These are phyloP conservation scores for Nothoprocta perdicaria DNA, from an alignment of 2,113 vertebrate genomes.

Conservation along the genomic window DNA sequence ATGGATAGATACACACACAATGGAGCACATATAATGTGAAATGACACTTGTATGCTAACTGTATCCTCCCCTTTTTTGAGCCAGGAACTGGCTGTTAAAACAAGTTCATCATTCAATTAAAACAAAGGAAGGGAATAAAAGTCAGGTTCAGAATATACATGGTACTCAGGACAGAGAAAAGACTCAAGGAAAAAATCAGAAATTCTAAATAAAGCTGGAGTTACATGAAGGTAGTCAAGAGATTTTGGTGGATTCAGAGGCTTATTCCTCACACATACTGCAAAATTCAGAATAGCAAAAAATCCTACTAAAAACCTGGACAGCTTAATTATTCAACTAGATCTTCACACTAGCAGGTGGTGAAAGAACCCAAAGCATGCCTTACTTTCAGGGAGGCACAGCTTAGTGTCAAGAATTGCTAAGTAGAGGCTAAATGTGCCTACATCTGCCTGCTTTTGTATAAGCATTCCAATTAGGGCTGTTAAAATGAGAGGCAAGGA, in stretches of 20 bases:
- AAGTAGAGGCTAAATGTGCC: not conserved
- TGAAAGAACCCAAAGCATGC: not conserved
- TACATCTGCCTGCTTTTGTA: not conserved
- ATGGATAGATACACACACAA: not conserved
- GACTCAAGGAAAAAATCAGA: not conserved
- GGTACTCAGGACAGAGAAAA: not conserved
- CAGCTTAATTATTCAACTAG: slow-evolving; percentile 56
- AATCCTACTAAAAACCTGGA: slow-evolving; percentile 27
- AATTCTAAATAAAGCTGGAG: not conserved
- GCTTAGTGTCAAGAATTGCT: slow-evolving; percentile 45
- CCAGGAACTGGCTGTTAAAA: not conserved
- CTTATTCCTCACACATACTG: not conserved
- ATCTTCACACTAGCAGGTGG: slow-evolving; percentile 43
- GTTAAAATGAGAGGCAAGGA: not conserved
- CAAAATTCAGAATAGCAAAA: slow-evolving; percentile 26
- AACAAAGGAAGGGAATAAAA: not conserved
- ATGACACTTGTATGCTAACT: not conserved
- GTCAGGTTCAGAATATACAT: not conserved
- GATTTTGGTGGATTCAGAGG: slow-evolving; percentile 25
- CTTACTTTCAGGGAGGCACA: not conserved
- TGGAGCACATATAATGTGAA: not conserved
- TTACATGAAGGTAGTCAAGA: not conserved
- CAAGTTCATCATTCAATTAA: not conserved
- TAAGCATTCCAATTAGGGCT: not conserved
- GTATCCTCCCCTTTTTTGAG: not conserved